phyloP scores from a whole-genome alignment of 92 coral and sea anemone species.

The Bergia sp. region DNA sequence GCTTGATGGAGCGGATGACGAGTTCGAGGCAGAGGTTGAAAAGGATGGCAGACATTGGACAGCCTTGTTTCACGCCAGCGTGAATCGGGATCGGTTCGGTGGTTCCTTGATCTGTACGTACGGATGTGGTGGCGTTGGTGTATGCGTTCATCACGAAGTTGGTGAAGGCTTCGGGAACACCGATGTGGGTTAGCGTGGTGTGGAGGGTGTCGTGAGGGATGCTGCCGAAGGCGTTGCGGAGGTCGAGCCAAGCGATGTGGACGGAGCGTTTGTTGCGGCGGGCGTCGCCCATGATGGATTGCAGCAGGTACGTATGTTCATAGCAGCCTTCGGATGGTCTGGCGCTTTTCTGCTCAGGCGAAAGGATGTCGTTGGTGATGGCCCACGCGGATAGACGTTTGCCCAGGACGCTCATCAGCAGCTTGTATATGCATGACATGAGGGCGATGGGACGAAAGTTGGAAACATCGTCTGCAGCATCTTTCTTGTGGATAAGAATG shows the following conservation, averaged over 20 bases:
- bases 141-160: background rate
- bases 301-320: constrained; percentile 43
- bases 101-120: background rate
- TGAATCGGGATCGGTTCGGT: constrained; percentile 23
- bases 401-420: constrained; percentile 33
- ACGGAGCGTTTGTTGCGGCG: background rate
- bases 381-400: constrained; percentile 39
- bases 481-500: constrained; percentile 39
- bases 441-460: constrained; percentile 52
- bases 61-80: constrained; percentile 45
- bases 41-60: constrained; percentile 32
- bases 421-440: constrained; percentile 44
- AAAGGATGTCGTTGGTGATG: constrained; percentile 23
- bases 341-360: constrained; percentile 45
- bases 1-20: constrained; percentile 11
- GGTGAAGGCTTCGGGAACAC: constrained; percentile 7
- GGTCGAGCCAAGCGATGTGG: constrained; percentile 37
- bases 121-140: constrained; percentile 2
- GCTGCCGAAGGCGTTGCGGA: constrained; percentile 38
- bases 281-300: constrained; percentile 28
- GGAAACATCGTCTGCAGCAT: background rate
- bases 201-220: constrained; percentile 28
- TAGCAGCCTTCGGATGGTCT: constrained; percentile 46
- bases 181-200: constrained; percentile 8
- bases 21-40: constrained; percentile 42